phyloP scores from a whole-genome alignment of 2,113 vertebrate genomes.

The Gavia stellata region DNA sequence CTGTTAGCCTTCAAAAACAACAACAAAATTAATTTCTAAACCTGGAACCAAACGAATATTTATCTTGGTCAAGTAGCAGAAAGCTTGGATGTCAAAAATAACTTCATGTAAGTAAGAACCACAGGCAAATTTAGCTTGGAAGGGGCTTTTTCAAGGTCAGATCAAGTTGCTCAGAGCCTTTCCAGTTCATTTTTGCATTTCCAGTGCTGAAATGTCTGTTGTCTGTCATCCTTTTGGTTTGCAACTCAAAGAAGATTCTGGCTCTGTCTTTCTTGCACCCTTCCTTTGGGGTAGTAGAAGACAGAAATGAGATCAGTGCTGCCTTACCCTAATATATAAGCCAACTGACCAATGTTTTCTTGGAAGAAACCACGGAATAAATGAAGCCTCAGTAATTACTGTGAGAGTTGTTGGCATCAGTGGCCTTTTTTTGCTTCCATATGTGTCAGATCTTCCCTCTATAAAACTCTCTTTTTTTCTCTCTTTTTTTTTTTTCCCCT shows the following conservation, averaged over 20 bases:
- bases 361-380: not conserved
- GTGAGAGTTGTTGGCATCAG: not conserved
- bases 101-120: not conserved
- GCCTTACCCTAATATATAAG: not conserved
- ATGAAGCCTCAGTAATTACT: not conserved
- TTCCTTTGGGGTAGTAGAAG: not conserved
- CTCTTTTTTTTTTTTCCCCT: not conserved
- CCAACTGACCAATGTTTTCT: not conserved
- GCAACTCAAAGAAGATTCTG: not conserved
- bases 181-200: not conserved
- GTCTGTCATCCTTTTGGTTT: not conserved
- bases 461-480: not conserved
- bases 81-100: not conserved
- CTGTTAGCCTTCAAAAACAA: not conserved
- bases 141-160: not conserved
- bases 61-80: not conserved
- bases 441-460: not conserved
- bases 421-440: not conserved
- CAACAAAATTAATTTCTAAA: not conserved
- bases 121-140: not conserved
- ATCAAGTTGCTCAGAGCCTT: not conserved
- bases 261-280: not conserved
- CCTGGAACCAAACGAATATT: not conserved
- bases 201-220: not conserved
- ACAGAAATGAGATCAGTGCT: not conserved